These are phyloP conservation scores for Erythrolamprus reginae DNA, from an alignment of 2,113 vertebrate genomes.

Conservation along the genomic window DNA sequence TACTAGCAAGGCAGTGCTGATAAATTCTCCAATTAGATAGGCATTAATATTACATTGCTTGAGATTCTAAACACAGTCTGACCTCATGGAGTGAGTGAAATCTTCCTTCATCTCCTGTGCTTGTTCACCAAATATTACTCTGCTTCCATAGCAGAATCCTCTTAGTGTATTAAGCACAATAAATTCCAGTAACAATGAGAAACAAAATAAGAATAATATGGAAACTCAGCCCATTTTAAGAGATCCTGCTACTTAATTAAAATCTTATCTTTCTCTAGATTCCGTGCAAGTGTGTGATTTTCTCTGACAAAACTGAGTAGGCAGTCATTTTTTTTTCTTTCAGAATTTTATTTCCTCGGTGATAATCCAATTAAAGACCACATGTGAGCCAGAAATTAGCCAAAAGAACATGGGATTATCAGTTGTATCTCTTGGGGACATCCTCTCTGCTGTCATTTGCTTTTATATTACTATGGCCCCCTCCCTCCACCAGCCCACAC, in stretches of 20 bases:
- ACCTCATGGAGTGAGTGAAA: slow-evolving; percentile 56
- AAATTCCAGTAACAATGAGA: slow-evolving; percentile 37
- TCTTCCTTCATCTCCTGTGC: slow-evolving; percentile 58
- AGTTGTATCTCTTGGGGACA: neutral
- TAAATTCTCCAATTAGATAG: slow-evolving; percentile 66
- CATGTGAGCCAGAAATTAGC: neutral
- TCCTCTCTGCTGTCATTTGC: neutral
- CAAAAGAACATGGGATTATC: neutral
- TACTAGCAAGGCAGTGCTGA: slow-evolving; percentile 60
- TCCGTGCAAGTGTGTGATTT: neutral
- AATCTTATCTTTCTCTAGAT: neutral
- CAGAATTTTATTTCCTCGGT: neutral
- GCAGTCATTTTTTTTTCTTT: neutral
- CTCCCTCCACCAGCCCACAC: neutral
- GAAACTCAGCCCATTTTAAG: neutral
- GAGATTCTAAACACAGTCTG: slow-evolving; percentile 56
- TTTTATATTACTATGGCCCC: neutral
- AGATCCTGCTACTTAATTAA: neutral
- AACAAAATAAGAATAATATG: slow-evolving; percentile 58
- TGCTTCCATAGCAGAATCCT: slow-evolving; percentile 55
- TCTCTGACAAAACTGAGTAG: neutral
- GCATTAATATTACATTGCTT: slow-evolving; percentile 70
- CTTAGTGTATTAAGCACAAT: slow-evolving; percentile 52
- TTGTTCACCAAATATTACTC: slow-evolving; percentile 45
- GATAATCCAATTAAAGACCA: neutral